phyloP scores from a whole-genome alignment of 2,113 vertebrate species.

The Lophius piscatorius region DNA sequence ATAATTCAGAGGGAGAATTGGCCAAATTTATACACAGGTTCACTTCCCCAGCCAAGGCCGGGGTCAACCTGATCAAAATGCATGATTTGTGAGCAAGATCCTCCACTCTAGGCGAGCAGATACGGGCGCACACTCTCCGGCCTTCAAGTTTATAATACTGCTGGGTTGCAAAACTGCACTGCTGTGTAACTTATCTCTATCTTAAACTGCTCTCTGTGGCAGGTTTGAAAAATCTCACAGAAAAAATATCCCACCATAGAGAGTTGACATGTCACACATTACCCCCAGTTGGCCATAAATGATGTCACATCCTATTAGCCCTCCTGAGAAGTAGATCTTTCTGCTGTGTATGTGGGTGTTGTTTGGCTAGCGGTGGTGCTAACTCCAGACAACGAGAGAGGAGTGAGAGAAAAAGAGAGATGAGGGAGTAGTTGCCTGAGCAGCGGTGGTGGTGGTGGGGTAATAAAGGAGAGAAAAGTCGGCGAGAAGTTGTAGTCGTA shows the following conservation, averaged over 20 bases:
- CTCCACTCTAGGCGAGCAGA: not conserved
- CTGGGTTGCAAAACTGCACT: slow-evolving; percentile 1
- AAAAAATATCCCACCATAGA: slow-evolving; percentile 34
- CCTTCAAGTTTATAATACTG: not conserved
- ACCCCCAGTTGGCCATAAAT: slow-evolving; percentile 57
- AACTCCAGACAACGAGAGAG: slow-evolving; percentile 70
- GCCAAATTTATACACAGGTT: slow-evolving; percentile 21
- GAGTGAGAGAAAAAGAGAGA: slow-evolving; percentile 46
- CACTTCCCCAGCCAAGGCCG: slow-evolving; percentile 1
- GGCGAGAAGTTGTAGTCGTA: slow-evolving; percentile 55
- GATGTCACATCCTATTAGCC: slow-evolving; percentile 74
- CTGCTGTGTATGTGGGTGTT: slow-evolving; percentile 42
- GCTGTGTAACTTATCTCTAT: slow-evolving; percentile 4
- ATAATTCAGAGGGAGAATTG: slow-evolving; percentile 33
- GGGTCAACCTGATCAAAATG: slow-evolving; percentile 33
- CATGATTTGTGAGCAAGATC: slow-evolving; percentile 28
- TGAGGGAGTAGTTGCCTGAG: slow-evolving; percentile 46
- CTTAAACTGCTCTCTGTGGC: slow-evolving; percentile 24
- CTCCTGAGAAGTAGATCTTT: slow-evolving; percentile 48
- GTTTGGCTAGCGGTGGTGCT: slow-evolving; percentile 47
- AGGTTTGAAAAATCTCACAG: slow-evolving; percentile 28
- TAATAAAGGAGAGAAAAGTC: slow-evolving; percentile 64
- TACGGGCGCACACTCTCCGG: not conserved
- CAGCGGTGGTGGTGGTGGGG: slow-evolving; percentile 7
- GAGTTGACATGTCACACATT: slow-evolving; percentile 50